These are phyloP conservation scores for Perca schrenkii DNA, from an alignment of 2,113 vertebrate species.

Conservation along the genomic window DNA sequence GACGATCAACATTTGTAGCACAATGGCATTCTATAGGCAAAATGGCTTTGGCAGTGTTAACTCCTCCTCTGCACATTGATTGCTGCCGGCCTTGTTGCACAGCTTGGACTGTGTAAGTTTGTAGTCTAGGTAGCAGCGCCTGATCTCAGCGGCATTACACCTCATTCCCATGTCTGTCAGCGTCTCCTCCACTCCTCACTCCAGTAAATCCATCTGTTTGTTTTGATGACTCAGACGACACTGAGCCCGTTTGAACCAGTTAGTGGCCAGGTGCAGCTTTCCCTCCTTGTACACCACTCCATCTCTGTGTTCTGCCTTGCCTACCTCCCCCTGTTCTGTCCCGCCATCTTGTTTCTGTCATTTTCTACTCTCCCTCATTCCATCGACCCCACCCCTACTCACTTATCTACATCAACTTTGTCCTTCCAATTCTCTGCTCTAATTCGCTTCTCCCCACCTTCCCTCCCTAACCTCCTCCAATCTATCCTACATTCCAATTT, in stretches of 20 bases:
- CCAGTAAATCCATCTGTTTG: constrained; percentile 59
- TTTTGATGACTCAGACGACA: constrained; percentile 59
- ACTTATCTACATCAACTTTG: constrained; percentile 14
- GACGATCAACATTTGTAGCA: background rate
- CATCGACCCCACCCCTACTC: constrained; percentile 14
- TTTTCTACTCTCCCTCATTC: constrained; percentile 19
- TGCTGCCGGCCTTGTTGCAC: constrained; percentile 20
- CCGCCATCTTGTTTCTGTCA: constrained; percentile 23
- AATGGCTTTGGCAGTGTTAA: constrained; percentile 6
- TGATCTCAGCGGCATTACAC: constrained; percentile 25
- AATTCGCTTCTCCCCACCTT: constrained; percentile 30
- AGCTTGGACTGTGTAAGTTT: background rate
- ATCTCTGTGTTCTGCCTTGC: constrained; percentile 3
- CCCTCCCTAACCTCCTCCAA: constrained; percentile 28
- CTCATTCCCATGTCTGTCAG: constrained; percentile 42
- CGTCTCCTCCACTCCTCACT: constrained; percentile 20
- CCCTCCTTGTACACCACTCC: background rate
- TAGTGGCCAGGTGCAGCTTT: constrained; percentile 28
- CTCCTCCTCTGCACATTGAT: constrained; percentile 18
- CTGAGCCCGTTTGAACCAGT: constrained; percentile 26
- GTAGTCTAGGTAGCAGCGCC: constrained; percentile 7
- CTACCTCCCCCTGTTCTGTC: background rate
- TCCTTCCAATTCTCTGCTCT: constrained; percentile 50
- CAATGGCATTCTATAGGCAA: background rate
- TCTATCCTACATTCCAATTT: constrained; percentile 31